phyloP scores from a whole-genome alignment of 2,113 vertebrate species.

The Rhodinocichla rosea region DNA sequence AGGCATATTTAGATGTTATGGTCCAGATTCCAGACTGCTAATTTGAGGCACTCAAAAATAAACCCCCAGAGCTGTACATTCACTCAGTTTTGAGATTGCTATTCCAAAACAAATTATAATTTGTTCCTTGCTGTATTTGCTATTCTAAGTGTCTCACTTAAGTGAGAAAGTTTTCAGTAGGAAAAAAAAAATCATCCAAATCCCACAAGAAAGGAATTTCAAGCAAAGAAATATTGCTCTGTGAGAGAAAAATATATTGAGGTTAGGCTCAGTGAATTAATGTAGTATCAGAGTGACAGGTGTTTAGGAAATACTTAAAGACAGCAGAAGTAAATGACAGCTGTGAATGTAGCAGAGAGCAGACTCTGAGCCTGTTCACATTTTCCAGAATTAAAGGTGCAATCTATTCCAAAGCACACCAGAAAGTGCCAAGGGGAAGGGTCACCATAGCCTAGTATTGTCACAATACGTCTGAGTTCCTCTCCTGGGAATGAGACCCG shows the following conservation, averaged over 20 bases:
- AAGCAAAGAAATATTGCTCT: not conserved
- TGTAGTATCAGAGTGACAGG: not conserved
- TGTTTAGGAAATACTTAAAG: not conserved
- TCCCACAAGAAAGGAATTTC: not conserved
- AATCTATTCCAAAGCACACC: not conserved
- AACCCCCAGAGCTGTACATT: not conserved
- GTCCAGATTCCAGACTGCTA: not conserved
- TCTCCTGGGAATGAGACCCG: not conserved
- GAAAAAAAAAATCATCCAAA: not conserved
- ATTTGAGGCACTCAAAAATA: not conserved
- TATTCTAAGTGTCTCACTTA: not conserved
- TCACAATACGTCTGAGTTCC: fast-evolving
- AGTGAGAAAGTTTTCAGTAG: not conserved
- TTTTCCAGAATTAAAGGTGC: not conserved
- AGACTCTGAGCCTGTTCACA: not conserved
- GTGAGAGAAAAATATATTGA: not conserved
- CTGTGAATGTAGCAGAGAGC: not conserved
- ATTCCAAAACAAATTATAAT: not conserved
- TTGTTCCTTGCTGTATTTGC: not conserved
- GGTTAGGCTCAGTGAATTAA: not conserved
- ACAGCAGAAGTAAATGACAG: not conserved
- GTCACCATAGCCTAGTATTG: not conserved
- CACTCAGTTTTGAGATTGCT: not conserved
- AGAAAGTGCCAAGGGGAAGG: not conserved
- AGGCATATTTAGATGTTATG: not conserved